Percentiles rank a stretch among this genome's conserved stretches.
phyloP scores from a whole-genome alignment of 2,888 invertebrate genomes.

The Diadegma fenestrale region DNA sequence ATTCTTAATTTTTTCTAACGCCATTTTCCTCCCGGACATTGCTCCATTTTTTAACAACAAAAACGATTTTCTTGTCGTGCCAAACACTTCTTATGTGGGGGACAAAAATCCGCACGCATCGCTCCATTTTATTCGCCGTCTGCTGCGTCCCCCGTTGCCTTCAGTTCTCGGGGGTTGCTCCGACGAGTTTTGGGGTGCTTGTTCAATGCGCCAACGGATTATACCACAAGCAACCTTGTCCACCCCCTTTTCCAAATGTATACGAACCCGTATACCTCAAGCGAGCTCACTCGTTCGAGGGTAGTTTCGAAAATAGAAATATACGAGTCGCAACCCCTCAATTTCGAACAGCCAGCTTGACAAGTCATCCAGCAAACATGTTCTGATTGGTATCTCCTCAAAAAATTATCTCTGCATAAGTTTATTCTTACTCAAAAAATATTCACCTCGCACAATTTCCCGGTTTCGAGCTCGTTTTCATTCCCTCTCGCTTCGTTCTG shows the following conservation, averaged over 20 bases:
- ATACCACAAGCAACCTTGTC: conserved; percentile 14
- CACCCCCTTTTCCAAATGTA: conserved; percentile 19
- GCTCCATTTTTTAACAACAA: not conserved
- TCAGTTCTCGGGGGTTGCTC: not conserved
- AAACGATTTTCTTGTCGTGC: not conserved
- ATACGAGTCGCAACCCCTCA: not conserved
- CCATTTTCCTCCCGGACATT: not conserved
- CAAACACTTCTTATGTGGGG: no score
- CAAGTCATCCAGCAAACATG: not conserved
- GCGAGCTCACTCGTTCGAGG: not conserved
- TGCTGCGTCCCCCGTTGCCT: not conserved
- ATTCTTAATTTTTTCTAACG: not conserved
- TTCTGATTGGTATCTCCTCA: not conserved
- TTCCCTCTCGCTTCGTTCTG: not conserved
- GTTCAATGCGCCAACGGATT: conserved; percentile 27
- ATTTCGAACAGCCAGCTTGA: not conserved
- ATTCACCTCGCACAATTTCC: not conserved
- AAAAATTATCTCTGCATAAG: not conserved
- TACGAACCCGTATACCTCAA: not conserved
- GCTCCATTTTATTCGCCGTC: conserved; percentile 8
- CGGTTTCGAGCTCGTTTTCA: not conserved
- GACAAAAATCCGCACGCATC: not conserved
- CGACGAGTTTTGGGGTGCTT: conserved; percentile 39
- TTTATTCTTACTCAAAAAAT: not conserved
- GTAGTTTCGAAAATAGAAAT: not conserved